Evolutionary conservation across 2,113 vertebrate species (phyloP), one percentile per base, ranked within the genome.

Genomic region (Bambusicola thoracicus): DNA sequence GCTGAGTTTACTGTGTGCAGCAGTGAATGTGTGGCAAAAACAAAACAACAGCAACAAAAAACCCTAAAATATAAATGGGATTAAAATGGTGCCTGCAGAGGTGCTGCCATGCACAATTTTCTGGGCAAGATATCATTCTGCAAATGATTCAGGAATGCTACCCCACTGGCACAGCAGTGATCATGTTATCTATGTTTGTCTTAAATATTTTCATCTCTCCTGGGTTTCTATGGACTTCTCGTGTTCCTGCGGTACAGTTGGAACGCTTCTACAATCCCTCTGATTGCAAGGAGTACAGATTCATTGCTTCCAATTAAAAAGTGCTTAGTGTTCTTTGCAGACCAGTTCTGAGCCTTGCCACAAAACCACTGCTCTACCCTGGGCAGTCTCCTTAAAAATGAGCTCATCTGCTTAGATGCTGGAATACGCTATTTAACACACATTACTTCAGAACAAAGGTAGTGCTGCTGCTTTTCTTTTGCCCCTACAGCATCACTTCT

Each of bases 71-170:
- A 18, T 32, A 72, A 91, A 38, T 49, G 49, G 63, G 24, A 63
- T 87, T 87, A 49, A 93, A 94, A 48, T 69, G 63, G 36, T 85
- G 40, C 75, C 67, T 80, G 34, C 36, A 51, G 69, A 76, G 59
- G 13, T 67, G 36, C 29, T 62, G 40, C 66, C 32, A 16, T 51
- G 67, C 22, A 38, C 55, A 51, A 38, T 82, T 78, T 86, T 81
- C n/a, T 68, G 49, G 55, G 43, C 49, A 63, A 48, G 61, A 32
- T 6, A 3, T 83, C 1, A 1, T 53, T 83, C 43, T 75, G 67
- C 27, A 80, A 30, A 11, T 43, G 13, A 59, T 48, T 59, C 8
- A 48, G 53, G 44, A 32, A 49, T 9, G 3, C 49, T 61, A 17
- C 34, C 34, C 40, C 5, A 0, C 10, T 85, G 56, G 19, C 19